Evolutionary conservation across 2,113 vertebrate species (phyloP), one percentile per base, ranked within the genome.

Genomic region (Baryphthengus martii): DNA sequence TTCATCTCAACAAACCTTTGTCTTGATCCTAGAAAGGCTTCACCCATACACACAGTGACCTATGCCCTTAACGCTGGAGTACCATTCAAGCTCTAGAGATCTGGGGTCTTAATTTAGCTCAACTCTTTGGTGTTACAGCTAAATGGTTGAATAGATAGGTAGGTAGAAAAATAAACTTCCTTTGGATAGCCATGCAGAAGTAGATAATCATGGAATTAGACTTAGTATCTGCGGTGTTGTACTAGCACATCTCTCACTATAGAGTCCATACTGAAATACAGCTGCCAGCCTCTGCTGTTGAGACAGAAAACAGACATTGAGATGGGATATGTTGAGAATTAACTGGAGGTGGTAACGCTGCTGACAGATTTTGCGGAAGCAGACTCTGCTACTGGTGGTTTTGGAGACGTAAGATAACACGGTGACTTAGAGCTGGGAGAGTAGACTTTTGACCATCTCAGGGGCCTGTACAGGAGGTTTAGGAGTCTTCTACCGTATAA

Each of bases 11-110:
- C 45, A 91, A 49, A 89, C 25, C 56, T 81, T 49, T 45, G 40
- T 50, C 44, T 15, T 19, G 31, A 76, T 40, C 15, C 29, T 47
- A 15, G 45, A 35, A 37, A 63, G 58, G 14, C 28, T 77, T 71
- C 2, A 3, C 14, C 39, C 17, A 4, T 23, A 7, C 25, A 35
- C 29, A 15, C 20, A 84, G 62, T 45, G 63, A n/a, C 39, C 39
- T 3, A 2, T 6, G 29, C 16, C 0, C 0, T 62, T 76, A 29
- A n/a, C 3, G 8, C 28, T 23, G 21, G 14, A 62, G 40, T 25
- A 9, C 31, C 24, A 11, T 17, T 68, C 44, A 39, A 53, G 31
- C 8, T 68, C 56, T 72, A 2, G 10, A 56, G 49, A 37, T 39
- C 2, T 10, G 26, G 26, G 17, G 28, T 28, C 4, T 56, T 19